phyloP scores from a whole-genome alignment of 2,113 vertebrate species.

The Martes martes region DNA sequence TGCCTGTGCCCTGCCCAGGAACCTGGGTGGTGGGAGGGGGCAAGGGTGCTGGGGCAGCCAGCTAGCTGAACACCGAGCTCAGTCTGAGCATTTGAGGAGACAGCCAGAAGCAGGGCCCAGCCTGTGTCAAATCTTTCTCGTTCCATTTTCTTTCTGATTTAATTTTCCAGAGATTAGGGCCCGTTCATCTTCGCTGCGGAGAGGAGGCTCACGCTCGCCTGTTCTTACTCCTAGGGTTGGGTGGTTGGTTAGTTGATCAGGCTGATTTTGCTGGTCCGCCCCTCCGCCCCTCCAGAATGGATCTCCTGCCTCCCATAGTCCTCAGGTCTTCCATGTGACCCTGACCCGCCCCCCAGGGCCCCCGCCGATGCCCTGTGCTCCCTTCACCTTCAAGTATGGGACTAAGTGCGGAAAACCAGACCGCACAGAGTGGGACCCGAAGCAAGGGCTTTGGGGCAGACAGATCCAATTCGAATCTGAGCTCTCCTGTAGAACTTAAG shows the following conservation, averaged over 20 bases:
- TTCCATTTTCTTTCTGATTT: constrained; percentile 82
- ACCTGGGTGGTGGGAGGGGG: background rate
- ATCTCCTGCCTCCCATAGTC: background rate
- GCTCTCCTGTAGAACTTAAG: background rate
- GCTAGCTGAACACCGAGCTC: background rate
- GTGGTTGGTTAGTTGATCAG: background rate
- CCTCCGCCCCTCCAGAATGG: background rate
- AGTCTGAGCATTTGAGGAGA: constrained; percentile 12
- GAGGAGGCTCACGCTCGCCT: constrained; percentile 25
- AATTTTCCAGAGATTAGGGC: constrained; percentile 85
- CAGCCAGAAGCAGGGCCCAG: background rate
- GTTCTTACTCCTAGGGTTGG: constrained; percentile 51
- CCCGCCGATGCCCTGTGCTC: background rate
- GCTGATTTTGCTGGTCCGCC: background rate
- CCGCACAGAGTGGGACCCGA: background rate
- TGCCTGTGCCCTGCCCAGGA: background rate
- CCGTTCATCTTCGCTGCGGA: constrained; percentile 68
- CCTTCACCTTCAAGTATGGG: background rate
- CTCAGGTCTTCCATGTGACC: background rate
- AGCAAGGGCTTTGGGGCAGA: background rate
- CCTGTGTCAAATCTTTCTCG: constrained; percentile 55
- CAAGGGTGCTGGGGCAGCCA: background rate
- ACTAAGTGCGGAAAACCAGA: background rate
- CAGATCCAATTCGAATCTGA: background rate
- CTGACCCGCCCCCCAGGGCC: accelerated